Evolutionary conservation across 2,888 invertebrate genomes (phyloP), one percentile per base, ranked within the genome.

Genomic region (Amphipoea oculea): DNA sequence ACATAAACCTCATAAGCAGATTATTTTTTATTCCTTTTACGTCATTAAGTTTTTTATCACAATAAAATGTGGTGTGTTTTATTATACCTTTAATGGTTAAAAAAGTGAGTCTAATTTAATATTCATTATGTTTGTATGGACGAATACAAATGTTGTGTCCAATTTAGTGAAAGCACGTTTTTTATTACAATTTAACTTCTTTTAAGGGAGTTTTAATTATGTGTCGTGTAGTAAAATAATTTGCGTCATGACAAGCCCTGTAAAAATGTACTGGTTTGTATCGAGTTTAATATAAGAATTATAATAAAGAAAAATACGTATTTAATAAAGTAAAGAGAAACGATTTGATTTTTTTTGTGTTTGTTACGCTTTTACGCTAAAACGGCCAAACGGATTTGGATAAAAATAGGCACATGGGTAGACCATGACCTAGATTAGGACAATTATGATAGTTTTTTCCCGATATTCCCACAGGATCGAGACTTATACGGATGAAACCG

Each of bases 21-120:
- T 82, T 51, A 72, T 68, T 87, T 87, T 86, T 88, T 82, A 84
- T 84, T 70, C 80, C 78, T 74, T 76, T 75, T 70, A 81, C 78
- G 54, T 76, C 84, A 87, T 88, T 78, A 82, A 87, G 75, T 66
- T 76, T 80, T 81, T 76, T 57, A 74, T 82, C 76, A 81, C 73
- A 82, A 81, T 84, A 81, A 80, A 84, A 79, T 42, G 69, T 67
- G 36, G 76, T 74, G 69, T 71, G 71, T 79, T 78, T 80, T 62
- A 9, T 62, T 29, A 76, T 54, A 67, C 23, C 70, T 73, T 65
- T 80, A 73, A 79, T 82, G 70, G 70, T 73, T 76, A 71, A 77
- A 76, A 79, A 79, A 86, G 66, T 83, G 67, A 82, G 45, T 69
- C 63, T 72, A 42, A 73, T 76, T 71, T 65, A 70, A 74, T 72